Percentiles rank a stretch among this genome's conserved stretches.
Conservation (phyloP, 2,888 invertebrate species). For the Tipula helvola region DNA sequence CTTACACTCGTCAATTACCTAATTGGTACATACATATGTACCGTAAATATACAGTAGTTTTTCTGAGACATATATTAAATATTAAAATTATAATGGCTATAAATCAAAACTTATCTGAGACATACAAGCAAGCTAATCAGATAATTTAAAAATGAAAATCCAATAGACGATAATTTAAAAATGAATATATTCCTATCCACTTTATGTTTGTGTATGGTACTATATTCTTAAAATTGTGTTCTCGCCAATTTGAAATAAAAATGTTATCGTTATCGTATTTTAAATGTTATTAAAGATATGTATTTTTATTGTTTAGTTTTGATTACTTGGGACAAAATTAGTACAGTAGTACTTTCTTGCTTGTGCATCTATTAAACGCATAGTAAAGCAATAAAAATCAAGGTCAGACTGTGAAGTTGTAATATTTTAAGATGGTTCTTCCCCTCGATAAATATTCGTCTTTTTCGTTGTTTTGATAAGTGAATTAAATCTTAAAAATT, state of each 20-base stretch:
- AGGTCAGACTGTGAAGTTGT: too few relatives aligned
- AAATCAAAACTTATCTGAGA: background rate
- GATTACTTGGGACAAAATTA: background rate
- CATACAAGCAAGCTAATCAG: background rate
- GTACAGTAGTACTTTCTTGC: too few relatives aligned
- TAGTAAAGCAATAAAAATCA: too few relatives aligned
- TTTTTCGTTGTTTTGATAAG: too few relatives aligned
- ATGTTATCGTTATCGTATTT: too few relatives aligned
- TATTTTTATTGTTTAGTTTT: background rate
- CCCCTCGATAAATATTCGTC: too few relatives aligned
- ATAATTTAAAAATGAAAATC: background rate
- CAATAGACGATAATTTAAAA: background rate
- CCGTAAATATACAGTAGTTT: background rate
- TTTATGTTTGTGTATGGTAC: background rate
- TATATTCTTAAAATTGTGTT: background rate
- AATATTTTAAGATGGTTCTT: too few relatives aligned
- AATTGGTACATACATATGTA: background rate
- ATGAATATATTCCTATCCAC: too few relatives aligned
- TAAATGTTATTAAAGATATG: background rate
- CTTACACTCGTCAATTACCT: background rate
- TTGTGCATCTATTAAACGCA: too few relatives aligned
- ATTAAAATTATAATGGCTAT: background rate
- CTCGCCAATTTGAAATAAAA: background rate
- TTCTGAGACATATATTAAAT: background rate
- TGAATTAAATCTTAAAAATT: too few relatives aligned